Conservation (phyloP, 1,140 invertebrate species). For the Nylanderia fulva region DNA sequence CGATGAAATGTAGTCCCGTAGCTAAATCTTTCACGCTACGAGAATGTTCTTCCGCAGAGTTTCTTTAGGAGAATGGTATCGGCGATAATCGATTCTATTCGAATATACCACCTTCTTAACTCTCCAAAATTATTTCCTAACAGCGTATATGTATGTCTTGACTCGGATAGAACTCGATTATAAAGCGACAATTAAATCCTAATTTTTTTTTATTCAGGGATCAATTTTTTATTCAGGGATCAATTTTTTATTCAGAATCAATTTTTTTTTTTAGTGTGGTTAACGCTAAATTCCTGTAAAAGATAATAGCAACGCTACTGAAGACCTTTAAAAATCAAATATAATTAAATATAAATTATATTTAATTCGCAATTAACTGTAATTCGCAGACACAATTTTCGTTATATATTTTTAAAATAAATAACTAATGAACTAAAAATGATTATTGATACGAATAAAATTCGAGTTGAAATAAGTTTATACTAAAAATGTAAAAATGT, state of each 20-base stretch:
- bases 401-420: conserved; percentile 28
- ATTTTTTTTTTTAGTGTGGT: background rate
- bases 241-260: conserved; percentile 3
- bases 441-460: conserved; percentile 7
- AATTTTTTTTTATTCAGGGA: background rate
- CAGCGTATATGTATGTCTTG: background rate
- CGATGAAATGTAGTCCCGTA: conserved; percentile 83
- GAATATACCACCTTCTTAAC: conserved; percentile 81
- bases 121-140: conserved; percentile 74
- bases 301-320: background rate
- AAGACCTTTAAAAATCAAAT: background rate
- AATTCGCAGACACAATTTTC: conserved; percentile 5
- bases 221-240: background rate
- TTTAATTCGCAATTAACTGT: background rate
- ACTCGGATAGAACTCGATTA: conserved; percentile 16
- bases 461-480: background rate
- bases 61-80: conserved; percentile 84
- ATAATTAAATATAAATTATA: conserved; percentile 12
- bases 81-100: conserved; percentile 76
- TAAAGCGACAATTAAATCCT: conserved; percentile 21
- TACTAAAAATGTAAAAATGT: background rate
- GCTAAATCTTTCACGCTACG: conserved; percentile 78
- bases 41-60: conserved; percentile 82
- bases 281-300: conserved; percentile 15
- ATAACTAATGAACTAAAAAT: conserved; percentile 3